These are phyloP conservation scores for Drosophila koepferae DNA, from an alignment of 2,888 invertebrate species.

Conservation along the genomic window DNA sequence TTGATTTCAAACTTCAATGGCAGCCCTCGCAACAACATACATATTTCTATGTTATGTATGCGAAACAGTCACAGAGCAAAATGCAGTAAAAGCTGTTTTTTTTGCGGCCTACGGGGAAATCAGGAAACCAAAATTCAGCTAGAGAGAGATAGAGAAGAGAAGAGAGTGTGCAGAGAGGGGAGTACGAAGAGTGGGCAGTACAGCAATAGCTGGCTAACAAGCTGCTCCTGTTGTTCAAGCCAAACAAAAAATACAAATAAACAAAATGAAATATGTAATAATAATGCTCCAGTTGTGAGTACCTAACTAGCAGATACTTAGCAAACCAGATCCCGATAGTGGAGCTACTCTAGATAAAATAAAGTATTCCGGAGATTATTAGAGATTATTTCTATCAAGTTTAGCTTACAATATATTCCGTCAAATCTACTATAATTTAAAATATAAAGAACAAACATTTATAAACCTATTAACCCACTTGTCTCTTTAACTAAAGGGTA, in stretches of 20 bases:
- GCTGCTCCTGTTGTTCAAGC: constrained; percentile 23
- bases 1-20: not conserved
- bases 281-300: not conserved
- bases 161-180: constrained; percentile 6
- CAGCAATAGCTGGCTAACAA: constrained; percentile 11
- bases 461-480: not conserved
- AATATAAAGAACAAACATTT: not conserved
- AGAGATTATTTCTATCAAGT: too few species aligned
- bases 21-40: not conserved
- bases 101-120: constrained; percentile 51
- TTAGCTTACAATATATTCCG: too few species aligned
- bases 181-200: not conserved
- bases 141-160: constrained; percentile 7
- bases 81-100: constrained; percentile 26
- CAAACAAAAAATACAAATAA: constrained; percentile 17
- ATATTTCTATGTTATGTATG: constrained; percentile 6
- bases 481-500: not conserved
- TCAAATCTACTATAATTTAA: too few species aligned
- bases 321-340: not conserved
- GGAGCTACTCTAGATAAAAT: not conserved
- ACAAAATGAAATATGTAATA: not conserved
- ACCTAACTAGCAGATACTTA: not conserved
- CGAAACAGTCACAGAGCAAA: constrained; percentile 5
- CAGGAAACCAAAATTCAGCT: constrained; percentile 37
- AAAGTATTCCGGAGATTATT: not conserved